Base-by-base conservation (phyloP, 92 coral and sea anemone genomes). In the Nematostella vectensis region DNA sequence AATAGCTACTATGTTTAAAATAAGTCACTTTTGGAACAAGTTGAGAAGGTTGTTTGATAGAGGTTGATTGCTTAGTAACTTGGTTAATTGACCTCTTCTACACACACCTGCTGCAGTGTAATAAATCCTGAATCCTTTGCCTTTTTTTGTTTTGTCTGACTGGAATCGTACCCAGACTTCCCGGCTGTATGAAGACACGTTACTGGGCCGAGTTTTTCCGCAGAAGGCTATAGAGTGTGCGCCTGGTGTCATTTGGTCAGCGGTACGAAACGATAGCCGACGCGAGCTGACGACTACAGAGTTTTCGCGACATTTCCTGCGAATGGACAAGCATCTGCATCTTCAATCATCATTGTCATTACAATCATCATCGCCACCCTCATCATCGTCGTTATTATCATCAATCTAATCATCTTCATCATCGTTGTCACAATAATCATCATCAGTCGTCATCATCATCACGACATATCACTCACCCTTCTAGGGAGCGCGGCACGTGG, bases 161-260 rank as follows among this genome's bases (percentile, higher is more conserved):
- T 75, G 74, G 55, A 87, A 93, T 31, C 95, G 78, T 1, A 93
- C 36, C 96, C 96, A 93, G 51, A 93, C 40, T 22, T 82, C 73
- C 11, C 75, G 67, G 21, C 65, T 55, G 22, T 72, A 81, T 1
- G 89, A 83, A 9, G 77, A 73, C 18, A 74, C 76, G 62, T 93
- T 93, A 69, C 83, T 60, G 2, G 95, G 89, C 22, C 59, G 74
- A 10, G 70, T 66, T 31, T 50, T 42, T 15, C 91, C 95, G 48
- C 99, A 93, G 22, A 93, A 68, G 48, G 62, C 72, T 10, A 77
- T 78, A 0, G 96, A 76, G 27, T 75, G 79, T 3, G 50, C 42
- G 13, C 79, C 77, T 27, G 57, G 48, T 23, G 59, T 59, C n/a
- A 68, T 66, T 22, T 55, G 53, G 29, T 69, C 59, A 21, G 51